These are phyloP conservation scores for Pungitius pungitius DNA, from an alignment of 2,113 vertebrate species.

Conservation along the genomic window DNA sequence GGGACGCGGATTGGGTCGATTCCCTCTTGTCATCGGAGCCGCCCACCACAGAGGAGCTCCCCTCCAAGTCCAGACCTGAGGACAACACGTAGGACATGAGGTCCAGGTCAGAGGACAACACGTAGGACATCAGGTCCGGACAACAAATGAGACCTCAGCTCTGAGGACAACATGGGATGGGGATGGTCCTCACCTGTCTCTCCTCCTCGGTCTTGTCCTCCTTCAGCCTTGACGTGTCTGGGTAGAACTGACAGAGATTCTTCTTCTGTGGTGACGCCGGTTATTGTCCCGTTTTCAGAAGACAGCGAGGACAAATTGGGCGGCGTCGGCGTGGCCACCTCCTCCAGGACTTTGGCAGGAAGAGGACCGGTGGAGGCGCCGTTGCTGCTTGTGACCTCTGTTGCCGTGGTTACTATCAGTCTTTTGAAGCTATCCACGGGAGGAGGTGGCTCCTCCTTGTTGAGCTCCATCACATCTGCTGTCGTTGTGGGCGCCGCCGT, in stretches of 20 bases:
- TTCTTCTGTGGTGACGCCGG: constrained; percentile 34
- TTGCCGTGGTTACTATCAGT: background rate
- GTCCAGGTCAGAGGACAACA: background rate
- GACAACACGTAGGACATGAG: background rate
- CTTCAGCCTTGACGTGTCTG: constrained; percentile 8
- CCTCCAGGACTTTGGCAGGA: background rate
- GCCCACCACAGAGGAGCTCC: constrained; percentile 52
- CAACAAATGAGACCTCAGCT: too few species aligned
- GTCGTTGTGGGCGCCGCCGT: background rate
- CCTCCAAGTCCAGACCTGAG: constrained; percentile 38
- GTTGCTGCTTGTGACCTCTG: constrained; percentile 9
- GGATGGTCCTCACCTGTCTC: constrained; percentile 21
- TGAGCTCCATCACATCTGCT: constrained; percentile 6
- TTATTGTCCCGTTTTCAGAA: constrained; percentile 29
- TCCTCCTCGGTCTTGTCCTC: constrained; percentile 4
- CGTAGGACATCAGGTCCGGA: constrained; percentile 11
- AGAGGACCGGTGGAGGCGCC: background rate
- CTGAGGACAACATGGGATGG: constrained; percentile 3
- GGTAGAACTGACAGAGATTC: constrained; percentile 37
- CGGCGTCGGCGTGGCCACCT: constrained; percentile 21
- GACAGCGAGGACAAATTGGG: constrained; percentile 27
- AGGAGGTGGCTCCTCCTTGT: background rate
- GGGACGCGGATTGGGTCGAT: constrained; percentile 69
- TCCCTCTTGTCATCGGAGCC: constrained; percentile 64
- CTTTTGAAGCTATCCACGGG: constrained; percentile 20